Evolutionary conservation across 1,140 invertebrate genomes (phyloP).

Genomic region (Tyrophagus putrescentiae): DNA sequence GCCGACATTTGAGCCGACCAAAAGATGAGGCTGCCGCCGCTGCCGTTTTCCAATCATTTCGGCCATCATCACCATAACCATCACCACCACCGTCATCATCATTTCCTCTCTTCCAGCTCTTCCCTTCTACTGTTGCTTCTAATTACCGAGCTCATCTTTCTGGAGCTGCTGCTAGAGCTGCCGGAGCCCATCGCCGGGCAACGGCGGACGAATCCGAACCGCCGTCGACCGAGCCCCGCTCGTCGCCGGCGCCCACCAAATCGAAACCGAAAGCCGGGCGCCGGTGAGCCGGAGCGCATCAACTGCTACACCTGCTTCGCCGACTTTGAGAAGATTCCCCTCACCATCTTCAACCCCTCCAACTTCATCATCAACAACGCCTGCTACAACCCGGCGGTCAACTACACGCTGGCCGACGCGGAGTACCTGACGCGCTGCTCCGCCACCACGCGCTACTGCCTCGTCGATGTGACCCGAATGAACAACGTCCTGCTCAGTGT

Average conservation of each 20-base stretch:
- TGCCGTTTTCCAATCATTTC: too few species aligned
- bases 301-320: slow-evolving; percentile 14
- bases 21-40: too few species aligned
- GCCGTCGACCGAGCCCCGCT: too few species aligned
- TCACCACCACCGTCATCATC: too few species aligned
- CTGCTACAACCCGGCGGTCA: slow-evolving; percentile 13
- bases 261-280: neutral
- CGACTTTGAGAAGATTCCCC: slow-evolving; percentile 8
- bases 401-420: slow-evolving; percentile 7
- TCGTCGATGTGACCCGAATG: slow-evolving; percentile 17
- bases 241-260: neutral
- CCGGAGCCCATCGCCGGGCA: too few species aligned
- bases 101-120: too few species aligned
- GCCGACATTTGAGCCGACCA: too few species aligned
- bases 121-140: too few species aligned
- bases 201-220: too few species aligned
- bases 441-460: slow-evolving; percentile 5
- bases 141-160: too few species aligned
- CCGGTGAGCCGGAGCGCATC: neutral
- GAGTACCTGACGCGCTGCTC: slow-evolving; percentile 17
- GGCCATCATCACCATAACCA: too few species aligned
- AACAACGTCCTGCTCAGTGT: neutral
- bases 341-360: slow-evolving; percentile 14
- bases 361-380: slow-evolving; percentile 8
- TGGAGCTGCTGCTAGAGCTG: too few species aligned